Base-by-base conservation (phyloP, 2,888 invertebrate species). In the Hemithea aestivaria region DNA sequence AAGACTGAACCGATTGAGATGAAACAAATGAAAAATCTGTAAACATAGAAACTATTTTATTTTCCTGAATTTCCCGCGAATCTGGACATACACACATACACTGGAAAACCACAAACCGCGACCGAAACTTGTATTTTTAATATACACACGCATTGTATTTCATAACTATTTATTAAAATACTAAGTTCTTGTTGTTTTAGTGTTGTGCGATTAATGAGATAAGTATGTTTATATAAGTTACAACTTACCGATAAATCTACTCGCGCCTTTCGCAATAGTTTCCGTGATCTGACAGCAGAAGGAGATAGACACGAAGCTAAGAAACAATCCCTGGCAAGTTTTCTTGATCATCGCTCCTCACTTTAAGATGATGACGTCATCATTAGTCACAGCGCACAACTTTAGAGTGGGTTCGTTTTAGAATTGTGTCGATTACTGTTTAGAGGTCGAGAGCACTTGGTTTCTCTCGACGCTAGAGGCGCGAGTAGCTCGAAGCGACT, bases 211-310 rank as follows among this genome's bases (percentile, higher is more conserved):
- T n/a, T n/a, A n/a, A n/a, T n/a, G n/a, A n/a, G 12, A 5, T 30
- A n/a, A 31, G 22, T 12, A 9, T 6, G 7, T 11, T 22, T 22
- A n/a, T 3, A 23, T n/a, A 2, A 27, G 1, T 16, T 23, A 10
- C 6, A 30, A 41, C 82, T 81, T 47, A 85, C 87, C 85, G 47
- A 84, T 84, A 58, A 75, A 85, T 54, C 85, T 68, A 59, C 84
- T 85, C 16, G 87, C 84, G 51, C 84, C 84, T 48, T 85, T 85
- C 8, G 87, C 85, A 68, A 84, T 73, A 60, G 83, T 85, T 68
- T 85, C 85, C 40, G 76, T 81, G 10, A 87, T 72, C 54, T 87
- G 87, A 62, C 87, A 87, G 68, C 85, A 84, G 59, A 87, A 81
- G 50, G 87, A 83, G 49, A 87, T 80, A 25, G 87, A 85, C 58